A percentile compares a stretch with the other conserved stretches of the same genome.
Evolutionary conservation across 2,888 invertebrate species (phyloP).

Genomic region (Coenonympha glycerion): DNA sequence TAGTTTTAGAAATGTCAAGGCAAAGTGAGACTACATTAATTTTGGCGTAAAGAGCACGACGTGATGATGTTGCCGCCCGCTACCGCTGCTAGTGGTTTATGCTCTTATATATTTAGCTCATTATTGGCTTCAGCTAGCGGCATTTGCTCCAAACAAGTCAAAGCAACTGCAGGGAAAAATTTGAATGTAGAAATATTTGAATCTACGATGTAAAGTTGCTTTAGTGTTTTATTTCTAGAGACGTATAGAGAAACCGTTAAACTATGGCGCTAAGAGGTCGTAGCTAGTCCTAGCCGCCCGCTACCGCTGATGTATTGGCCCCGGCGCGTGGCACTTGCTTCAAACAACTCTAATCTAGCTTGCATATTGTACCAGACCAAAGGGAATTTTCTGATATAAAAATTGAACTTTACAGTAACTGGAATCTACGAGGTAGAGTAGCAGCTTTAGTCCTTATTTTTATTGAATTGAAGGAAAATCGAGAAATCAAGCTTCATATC

Average conservation of each 20-base stretch:
- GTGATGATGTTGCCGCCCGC: conserved; percentile 1
- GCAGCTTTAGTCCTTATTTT: conserved; percentile 18
- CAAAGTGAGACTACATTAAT: too few species aligned
- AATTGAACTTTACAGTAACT: conserved; percentile 32
- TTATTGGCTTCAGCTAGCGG: conserved; percentile 30
- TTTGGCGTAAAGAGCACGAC: conserved; percentile 9
- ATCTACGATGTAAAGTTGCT: conserved; percentile 26
- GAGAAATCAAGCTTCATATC: too few species aligned
- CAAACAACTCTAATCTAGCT: conserved; percentile 31
- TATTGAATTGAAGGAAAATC: background rate
- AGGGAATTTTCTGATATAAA: conserved; percentile 32
- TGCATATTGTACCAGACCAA: conserved; percentile 9
- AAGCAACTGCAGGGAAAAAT: conserved; percentile 29
- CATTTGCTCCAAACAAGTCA: conserved; percentile 31
- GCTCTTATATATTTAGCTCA: too few species aligned
- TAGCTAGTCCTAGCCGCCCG: too few species aligned
- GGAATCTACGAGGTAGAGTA: conserved; percentile 25
- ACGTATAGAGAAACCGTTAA: background rate
- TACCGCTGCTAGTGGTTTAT: conserved; percentile 7
- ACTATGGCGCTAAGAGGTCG: too few species aligned
- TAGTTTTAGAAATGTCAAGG: too few species aligned
- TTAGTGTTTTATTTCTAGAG: conserved; percentile 9
- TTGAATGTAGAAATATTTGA: conserved; percentile 32
- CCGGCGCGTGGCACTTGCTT: conserved; percentile 30
- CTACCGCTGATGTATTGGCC: conserved; percentile 21